Percentiles rank a stretch among this genome's conserved stretches.
Evolutionary conservation across 1,140 invertebrate species (phyloP).

Genomic region (Drosophila seguyi): DNA sequence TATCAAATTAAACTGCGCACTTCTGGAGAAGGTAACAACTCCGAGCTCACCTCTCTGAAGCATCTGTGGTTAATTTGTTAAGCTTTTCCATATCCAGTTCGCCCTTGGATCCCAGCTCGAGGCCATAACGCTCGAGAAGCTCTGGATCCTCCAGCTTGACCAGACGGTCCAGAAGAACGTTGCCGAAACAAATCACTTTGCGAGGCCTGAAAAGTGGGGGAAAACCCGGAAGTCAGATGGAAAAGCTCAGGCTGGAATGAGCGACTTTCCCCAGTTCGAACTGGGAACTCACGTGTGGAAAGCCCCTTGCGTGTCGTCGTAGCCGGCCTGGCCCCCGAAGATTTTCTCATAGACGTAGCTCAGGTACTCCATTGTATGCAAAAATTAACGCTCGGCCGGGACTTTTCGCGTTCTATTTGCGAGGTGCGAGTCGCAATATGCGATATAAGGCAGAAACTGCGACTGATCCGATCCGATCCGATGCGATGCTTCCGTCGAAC

Average conservation of each 20-base stretch:
- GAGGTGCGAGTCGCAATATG: neutral
- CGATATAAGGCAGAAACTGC: slow-evolving; percentile 1
- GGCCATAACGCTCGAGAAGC: slow-evolving; percentile 57
- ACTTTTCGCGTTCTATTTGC: slow-evolving; percentile 44
- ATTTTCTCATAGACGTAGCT: slow-evolving; percentile 71
- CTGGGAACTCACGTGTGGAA: slow-evolving; percentile 55
- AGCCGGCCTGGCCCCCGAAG: slow-evolving; percentile 39
- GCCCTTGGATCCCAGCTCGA: slow-evolving; percentile 72
- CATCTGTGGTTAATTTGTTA: slow-evolving; percentile 57
- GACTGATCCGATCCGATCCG: slow-evolving; percentile 19
- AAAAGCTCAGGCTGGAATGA: slow-evolving; percentile 5
- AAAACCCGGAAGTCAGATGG: neutral
- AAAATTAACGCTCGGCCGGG: slow-evolving; percentile 37
- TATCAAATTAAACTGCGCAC: neutral
- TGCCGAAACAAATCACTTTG: slow-evolving; percentile 81
- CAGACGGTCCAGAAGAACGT: slow-evolving; percentile 73
- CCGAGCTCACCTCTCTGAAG: slow-evolving; percentile 57
- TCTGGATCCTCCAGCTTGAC: slow-evolving; percentile 61
- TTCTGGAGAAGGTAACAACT: neutral
- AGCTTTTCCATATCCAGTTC: slow-evolving; percentile 72
- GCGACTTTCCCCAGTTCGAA: slow-evolving; percentile 7
- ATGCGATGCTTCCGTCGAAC: slow-evolving; percentile 52
- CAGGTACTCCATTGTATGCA: slow-evolving; percentile 79
- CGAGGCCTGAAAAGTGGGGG: slow-evolving; percentile 56
- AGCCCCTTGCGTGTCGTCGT: slow-evolving; percentile 41